Evolutionary conservation across 1,140 invertebrate genomes (phyloP), one percentile per base, ranked within the genome.

Genomic region (Pseudoatta argentina): DNA sequence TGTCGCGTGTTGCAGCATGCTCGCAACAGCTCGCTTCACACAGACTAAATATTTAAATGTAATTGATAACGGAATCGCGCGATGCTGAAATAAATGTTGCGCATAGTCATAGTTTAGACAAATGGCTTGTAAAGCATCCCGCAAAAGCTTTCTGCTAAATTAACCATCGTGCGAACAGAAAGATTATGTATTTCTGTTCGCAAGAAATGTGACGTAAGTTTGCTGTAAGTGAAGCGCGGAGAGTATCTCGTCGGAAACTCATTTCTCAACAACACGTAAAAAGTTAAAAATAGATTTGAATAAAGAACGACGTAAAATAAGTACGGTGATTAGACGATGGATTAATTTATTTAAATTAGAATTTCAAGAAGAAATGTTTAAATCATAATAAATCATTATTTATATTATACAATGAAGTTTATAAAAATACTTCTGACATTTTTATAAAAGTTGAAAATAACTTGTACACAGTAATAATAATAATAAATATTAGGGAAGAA

Each of bases 1-100:
- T 81, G 34, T 48, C 75, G 53, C 27, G 53, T 72, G 55, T 83
- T 61, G 44, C 55, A 61, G 79, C 79, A 83, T 83, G 79, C 69
- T 59, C n/a, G 51, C 30, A 81, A n/a, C 72, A 59, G n/a, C 12
- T 51, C n/a, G 79, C 69, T 75, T 83, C 55, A 34, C 39, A 55
- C 79, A 61, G 24, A 21, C 24, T 66, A 69, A 69, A 55, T 53
- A 78, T 51, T 67, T 21, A 3, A 55, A n/a, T 24, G 21, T 55
- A 27, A 48, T 53, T n/a, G 12, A 39, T 79, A 18, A 21, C 27
- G 6, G 14, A 53, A 21, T 79, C 14, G 30, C 48, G 48, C 63
- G n/a, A 48, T 24, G 44, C 30, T 67, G n/a, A 39, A 39, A 69
- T 78, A 66, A 78, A 67, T 39, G 21, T 66, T 24, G 21, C 21